Conservation (phyloP, 1,140 invertebrate genomes). For the Adelges cooleyi region DNA sequence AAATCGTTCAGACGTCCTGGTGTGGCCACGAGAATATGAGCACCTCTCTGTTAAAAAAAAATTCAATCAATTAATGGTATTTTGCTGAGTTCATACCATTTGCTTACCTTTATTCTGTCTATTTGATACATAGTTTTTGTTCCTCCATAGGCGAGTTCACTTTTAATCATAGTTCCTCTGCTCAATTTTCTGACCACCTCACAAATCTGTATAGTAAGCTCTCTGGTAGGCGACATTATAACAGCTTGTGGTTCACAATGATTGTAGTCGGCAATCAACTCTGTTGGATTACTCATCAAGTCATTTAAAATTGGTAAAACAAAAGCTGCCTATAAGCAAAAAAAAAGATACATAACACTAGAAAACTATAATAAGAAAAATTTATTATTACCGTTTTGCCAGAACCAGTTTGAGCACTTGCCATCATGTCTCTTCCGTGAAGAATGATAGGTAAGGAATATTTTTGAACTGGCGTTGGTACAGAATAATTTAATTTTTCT, state of each 20-base stretch:
- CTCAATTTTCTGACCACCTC: slow-evolving; percentile 79
- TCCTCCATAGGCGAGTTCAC: slow-evolving; percentile 72
- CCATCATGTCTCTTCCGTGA: slow-evolving; percentile 78
- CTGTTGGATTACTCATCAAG: slow-evolving; percentile 36
- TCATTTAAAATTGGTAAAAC: slow-evolving; percentile 69
- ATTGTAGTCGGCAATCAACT: neutral
- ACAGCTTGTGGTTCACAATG: slow-evolving; percentile 27
- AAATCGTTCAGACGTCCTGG: slow-evolving; percentile 84
- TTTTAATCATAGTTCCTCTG: slow-evolving; percentile 56
- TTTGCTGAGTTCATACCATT: neutral
- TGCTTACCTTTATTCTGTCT: slow-evolving; percentile 12
- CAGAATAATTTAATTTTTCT: slow-evolving; percentile 62
- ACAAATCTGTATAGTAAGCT: slow-evolving; percentile 78
- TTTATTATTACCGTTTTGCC: slow-evolving; percentile 68
- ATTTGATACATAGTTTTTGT: slow-evolving; percentile 43
- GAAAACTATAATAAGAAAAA: neutral
- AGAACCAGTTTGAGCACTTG: slow-evolving; percentile 93
- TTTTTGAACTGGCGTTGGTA: slow-evolving; percentile 90
- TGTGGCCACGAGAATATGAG: slow-evolving; percentile 85
- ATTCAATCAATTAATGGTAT: neutral
- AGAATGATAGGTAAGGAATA: slow-evolving; percentile 73
- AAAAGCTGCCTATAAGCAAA: slow-evolving; percentile 57
- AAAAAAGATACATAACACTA: neutral
- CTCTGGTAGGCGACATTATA: slow-evolving; percentile 64
- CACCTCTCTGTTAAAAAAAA: slow-evolving; percentile 47